A percentile compares a stretch with the other conserved stretches of the same genome.
phyloP scores from a whole-genome alignment of 2,797 vertebrate genomes.

The Tokudaia tokunoshimensis region DNA sequence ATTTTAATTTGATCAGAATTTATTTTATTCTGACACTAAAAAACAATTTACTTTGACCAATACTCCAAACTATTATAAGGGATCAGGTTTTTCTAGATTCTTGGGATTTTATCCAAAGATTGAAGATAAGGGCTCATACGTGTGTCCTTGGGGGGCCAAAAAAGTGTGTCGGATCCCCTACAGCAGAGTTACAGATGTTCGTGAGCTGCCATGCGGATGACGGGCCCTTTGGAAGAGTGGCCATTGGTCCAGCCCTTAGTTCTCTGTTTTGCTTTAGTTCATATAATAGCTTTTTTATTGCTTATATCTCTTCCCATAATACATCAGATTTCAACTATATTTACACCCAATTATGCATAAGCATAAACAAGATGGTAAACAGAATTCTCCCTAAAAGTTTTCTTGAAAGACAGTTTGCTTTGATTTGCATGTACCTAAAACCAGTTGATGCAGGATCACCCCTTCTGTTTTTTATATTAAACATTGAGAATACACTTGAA shows the following conservation, averaged over 20 bases:
- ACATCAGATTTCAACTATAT: background rate
- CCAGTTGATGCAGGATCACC: background rate
- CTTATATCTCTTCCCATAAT: background rate
- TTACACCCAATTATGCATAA: background rate
- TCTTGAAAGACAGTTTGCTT: background rate
- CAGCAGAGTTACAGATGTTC: background rate
- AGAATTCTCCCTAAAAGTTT: background rate
- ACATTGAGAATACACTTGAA: background rate
- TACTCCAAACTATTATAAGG: background rate
- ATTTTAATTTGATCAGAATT: constrained; percentile 2
- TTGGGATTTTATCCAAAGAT: background rate
- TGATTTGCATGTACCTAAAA: background rate
- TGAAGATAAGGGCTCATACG: background rate
- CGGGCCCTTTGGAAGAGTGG: background rate
- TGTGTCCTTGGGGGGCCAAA: background rate
- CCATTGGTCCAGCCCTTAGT: background rate
- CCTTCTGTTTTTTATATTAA: background rate
- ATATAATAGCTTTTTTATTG: background rate
- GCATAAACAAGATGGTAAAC: background rate
- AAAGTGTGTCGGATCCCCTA: background rate
- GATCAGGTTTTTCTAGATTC: background rate
- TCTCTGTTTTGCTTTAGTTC: background rate
- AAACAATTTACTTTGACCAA: constrained; percentile 18
- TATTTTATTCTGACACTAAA: constrained; percentile 27
- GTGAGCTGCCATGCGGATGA: background rate